phyloP scores from a whole-genome alignment of 2,888 invertebrate species.

The Ormia ochracea region DNA sequence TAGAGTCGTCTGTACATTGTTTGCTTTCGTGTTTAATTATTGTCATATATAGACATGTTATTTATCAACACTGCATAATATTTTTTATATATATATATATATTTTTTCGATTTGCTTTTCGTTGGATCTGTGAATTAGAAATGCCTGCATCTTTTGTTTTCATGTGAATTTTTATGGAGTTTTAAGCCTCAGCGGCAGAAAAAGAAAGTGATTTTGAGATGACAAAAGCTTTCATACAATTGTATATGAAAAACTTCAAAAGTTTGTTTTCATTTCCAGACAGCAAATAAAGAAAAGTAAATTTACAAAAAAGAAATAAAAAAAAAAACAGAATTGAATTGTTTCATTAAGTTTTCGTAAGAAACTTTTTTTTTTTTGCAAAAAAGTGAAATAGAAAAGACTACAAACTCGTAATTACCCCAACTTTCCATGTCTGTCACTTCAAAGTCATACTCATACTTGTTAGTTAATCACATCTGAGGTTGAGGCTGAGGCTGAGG shows the following conservation, averaged over 20 bases:
- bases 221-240: slow-evolving; percentile 9
- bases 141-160: slow-evolving; percentile 22
- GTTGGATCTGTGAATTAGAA: slow-evolving; percentile 19
- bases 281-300: background rate
- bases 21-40: slow-evolving; percentile 1
- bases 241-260: background rate
- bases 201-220: slow-evolving; percentile 52
- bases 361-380: slow-evolving; percentile 1
- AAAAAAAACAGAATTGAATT: background rate
- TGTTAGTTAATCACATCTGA: too few relatives aligned
- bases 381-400: slow-evolving; percentile 27
- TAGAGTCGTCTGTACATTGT: background rate
- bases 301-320: background rate
- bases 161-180: slow-evolving; percentile 15
- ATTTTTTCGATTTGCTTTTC: background rate
- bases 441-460: slow-evolving; percentile 23
- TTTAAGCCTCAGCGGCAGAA: slow-evolving; percentile 20
- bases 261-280: slow-evolving; percentile 26
- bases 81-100: background rate
- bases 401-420: slow-evolving; percentile 32
- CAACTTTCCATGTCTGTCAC: slow-evolving; percentile 30
- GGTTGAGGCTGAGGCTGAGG: background rate
- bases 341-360: slow-evolving; percentile 27
- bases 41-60: slow-evolving; percentile 24
- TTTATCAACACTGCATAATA: background rate